phyloP scores from a whole-genome alignment of 2,113 vertebrate species.

The Periophthalmodon schlosseri region DNA sequence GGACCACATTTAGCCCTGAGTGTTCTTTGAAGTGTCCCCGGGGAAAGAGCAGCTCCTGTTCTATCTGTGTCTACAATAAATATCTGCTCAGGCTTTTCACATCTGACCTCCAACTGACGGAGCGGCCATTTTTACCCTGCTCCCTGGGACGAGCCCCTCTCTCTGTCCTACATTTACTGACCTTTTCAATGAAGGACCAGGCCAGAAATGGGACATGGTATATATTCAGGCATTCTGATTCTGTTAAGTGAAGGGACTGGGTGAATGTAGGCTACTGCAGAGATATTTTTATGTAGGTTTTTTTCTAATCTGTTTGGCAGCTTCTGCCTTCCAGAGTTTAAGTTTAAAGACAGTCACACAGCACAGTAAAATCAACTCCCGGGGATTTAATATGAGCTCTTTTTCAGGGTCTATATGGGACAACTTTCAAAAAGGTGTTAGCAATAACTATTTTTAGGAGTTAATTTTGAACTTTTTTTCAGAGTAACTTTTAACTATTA shows the following conservation, averaged over 20 bases:
- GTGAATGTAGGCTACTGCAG: background rate
- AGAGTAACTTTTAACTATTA: no score
- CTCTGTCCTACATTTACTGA: conserved; percentile 42
- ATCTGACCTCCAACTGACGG: conserved; percentile 57
- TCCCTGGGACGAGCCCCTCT: conserved; percentile 14
- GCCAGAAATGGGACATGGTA: background rate
- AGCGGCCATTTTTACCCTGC: conserved; percentile 34
- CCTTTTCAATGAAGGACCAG: background rate
- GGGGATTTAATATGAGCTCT: no score
- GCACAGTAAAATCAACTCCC: no score
- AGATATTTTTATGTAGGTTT: background rate
- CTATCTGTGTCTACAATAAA: conserved; percentile 51
- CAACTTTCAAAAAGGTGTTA: no score
- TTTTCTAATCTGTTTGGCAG: background rate
- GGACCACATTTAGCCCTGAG: conserved; percentile 47
- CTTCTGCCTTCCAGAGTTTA: no score
- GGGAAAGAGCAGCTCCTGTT: conserved; percentile 3
- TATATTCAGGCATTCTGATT: conserved; percentile 10
- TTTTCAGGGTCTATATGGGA: no score
- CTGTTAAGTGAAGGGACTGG: background rate
- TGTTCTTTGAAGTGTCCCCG: conserved; percentile 38
- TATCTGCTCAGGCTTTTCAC: conserved; percentile 35
- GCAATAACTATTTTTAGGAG: no score
- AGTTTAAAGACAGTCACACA: no score
- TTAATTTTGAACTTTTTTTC: no score